Percentiles rank a stretch among this genome's conserved stretches.
phyloP scores from a whole-genome alignment of 2,888 invertebrate species.

The Oscheius sp. region DNA sequence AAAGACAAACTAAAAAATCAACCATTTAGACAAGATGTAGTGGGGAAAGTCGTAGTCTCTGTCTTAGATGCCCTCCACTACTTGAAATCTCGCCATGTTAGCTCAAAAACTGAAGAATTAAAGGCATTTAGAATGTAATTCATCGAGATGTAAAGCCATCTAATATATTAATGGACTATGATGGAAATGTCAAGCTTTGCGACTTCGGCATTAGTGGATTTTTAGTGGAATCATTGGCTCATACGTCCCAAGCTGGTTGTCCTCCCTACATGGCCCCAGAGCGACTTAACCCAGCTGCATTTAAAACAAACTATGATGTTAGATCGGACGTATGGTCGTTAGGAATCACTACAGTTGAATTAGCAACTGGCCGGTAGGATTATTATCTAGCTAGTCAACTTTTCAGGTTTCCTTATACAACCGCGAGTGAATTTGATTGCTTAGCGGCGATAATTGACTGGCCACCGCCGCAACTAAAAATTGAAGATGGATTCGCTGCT shows the following conservation, averaged over 20 bases:
- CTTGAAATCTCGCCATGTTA: constrained; percentile 86
- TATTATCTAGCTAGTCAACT: background rate
- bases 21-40: constrained; percentile 92
- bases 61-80: constrained; percentile 95
- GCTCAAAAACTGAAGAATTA: constrained; percentile 25
- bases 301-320: constrained; percentile 78
- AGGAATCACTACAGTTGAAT: constrained; percentile 83
- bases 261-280: constrained; percentile 94
- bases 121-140: constrained; percentile 57
- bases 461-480: constrained; percentile 70
- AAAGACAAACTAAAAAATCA: constrained; percentile 77
- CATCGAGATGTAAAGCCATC: constrained; percentile 78
- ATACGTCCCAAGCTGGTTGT: constrained; percentile 83
- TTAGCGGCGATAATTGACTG: constrained; percentile 85
- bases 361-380: constrained; percentile 90
- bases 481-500: constrained; percentile 45
- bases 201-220: constrained; percentile 93
- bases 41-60: constrained; percentile 97
- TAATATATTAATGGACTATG: constrained; percentile 91
- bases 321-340: constrained; percentile 99
- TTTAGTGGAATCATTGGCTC: constrained; percentile 86
- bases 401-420: constrained; percentile 39
- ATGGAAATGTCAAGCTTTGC: constrained; percentile 94
- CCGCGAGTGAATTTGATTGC: constrained; percentile 91
- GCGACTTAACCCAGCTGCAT: constrained; percentile 39